Evolutionary conservation across 2,888 invertebrate genomes (phyloP).

Genomic region (Cryptosula pallasiana): DNA sequence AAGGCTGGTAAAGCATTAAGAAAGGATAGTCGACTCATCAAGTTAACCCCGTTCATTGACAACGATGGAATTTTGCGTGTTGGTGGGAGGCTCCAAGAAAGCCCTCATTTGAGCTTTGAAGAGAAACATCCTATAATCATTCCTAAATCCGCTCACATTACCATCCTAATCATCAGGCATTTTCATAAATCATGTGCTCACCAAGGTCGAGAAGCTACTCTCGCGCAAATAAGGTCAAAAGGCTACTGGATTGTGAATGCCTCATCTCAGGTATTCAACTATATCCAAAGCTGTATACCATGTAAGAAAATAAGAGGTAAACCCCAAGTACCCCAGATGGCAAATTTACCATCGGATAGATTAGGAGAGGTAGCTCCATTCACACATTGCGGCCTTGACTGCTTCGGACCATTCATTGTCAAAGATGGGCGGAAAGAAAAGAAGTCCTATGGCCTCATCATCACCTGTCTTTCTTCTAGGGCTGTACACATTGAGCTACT

Average conservation of each 20-base stretch:
- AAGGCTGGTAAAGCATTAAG: not conserved
- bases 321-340: slow-evolving; percentile 7
- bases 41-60: slow-evolving; percentile 31
- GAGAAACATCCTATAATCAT: slow-evolving; percentile 31
- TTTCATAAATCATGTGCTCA: slow-evolving; percentile 23
- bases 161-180: slow-evolving; percentile 26
- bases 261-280: not conserved
- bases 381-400: no score
- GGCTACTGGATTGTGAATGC: slow-evolving; percentile 24
- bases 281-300: slow-evolving; percentile 22
- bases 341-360: slow-evolving; percentile 11
- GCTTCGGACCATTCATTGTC: slow-evolving; percentile 21
- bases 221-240: slow-evolving; percentile 24
- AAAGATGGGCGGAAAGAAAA: slow-evolving; percentile 18
- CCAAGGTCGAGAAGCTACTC: slow-evolving; percentile 25
- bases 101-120: not conserved
- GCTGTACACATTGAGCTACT: no score
- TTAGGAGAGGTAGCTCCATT: slow-evolving; percentile 14
- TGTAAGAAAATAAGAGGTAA: slow-evolving; percentile 21
- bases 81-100: slow-evolving; percentile 30
- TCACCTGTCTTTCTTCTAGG: no score
- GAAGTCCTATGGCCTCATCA: no score
- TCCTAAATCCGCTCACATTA: slow-evolving; percentile 30
- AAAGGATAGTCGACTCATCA: slow-evolving; percentile 14
- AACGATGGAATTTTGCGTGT: slow-evolving; percentile 31